A percentile compares a stretch with the other conserved stretches of the same genome.
Conservation (phyloP, 2,797 vertebrate species). For the Decapterus maruadsi region DNA sequence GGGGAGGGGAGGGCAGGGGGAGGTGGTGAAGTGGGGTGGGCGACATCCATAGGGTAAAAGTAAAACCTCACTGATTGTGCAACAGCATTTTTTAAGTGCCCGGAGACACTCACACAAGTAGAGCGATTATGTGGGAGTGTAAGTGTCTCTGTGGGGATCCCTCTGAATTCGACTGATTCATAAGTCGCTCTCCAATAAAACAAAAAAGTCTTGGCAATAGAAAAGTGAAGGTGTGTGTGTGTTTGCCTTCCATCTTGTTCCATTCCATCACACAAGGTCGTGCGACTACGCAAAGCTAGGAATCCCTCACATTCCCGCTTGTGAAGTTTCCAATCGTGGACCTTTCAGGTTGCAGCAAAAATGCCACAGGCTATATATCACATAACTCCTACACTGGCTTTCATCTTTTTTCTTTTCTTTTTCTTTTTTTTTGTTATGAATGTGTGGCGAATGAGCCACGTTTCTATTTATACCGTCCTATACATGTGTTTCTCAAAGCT, state of each 20-base stretch:
- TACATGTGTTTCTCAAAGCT: slow-evolving; percentile 62
- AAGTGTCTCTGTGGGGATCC: not conserved
- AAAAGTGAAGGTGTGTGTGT: too few species aligned
- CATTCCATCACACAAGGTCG: slow-evolving; percentile 49
- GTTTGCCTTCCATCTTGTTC: slow-evolving; percentile 23
- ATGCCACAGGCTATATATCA: slow-evolving; percentile 63
- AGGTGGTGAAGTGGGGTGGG: slow-evolving; percentile 32
- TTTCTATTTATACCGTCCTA: slow-evolving; percentile 77
- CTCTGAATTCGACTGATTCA: slow-evolving; percentile 13
- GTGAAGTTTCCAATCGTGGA: slow-evolving; percentile 59
- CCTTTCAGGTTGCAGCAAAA: slow-evolving; percentile 64
- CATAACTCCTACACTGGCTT: slow-evolving; percentile 50
- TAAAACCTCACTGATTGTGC: slow-evolving; percentile 79
- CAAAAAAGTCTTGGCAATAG: too few species aligned
- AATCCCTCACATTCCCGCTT: slow-evolving; percentile 63
- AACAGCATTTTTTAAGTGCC: slow-evolving; percentile 42
- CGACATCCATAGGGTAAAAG: slow-evolving; percentile 66
- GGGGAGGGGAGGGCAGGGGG: not conserved
- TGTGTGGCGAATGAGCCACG: slow-evolving; percentile 69
- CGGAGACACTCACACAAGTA: not conserved
- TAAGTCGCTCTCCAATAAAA: not conserved
- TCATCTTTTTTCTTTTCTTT: slow-evolving; percentile 52
- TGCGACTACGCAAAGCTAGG: slow-evolving; percentile 57
- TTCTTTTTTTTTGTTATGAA: slow-evolving; percentile 63
- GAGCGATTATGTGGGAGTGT: not conserved